Evolutionary conservation across 2,797 vertebrate species (phyloP).

Genomic region (Acrocephalus scirpaceus): DNA sequence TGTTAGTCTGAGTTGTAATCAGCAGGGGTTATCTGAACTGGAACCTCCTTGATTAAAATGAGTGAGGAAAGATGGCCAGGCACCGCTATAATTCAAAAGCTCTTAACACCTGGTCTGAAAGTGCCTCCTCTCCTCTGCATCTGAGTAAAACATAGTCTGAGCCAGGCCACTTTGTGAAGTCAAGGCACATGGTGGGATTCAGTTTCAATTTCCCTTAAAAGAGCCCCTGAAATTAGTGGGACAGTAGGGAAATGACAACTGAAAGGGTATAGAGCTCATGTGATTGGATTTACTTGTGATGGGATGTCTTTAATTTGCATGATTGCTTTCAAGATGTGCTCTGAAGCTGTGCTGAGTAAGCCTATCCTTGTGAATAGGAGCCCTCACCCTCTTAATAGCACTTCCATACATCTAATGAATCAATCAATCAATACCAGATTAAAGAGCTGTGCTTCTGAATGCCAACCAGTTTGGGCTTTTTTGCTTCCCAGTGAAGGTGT

Average conservation of each 20-base stretch:
- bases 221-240: background rate
- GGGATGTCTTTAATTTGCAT: background rate
- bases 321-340: background rate
- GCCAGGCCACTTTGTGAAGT: background rate
- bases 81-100: background rate
- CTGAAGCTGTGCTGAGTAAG: background rate
- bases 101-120: background rate
- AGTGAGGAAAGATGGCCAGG: background rate
- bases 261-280: background rate
- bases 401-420: conserved; percentile 1
- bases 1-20: background rate
- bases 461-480: background rate
- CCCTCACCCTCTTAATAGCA: background rate
- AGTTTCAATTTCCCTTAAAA: background rate
- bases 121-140: background rate
- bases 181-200: background rate
- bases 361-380: background rate
- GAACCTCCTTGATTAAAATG: background rate
- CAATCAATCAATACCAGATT: background rate
- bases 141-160: background rate
- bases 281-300: background rate
- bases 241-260: background rate
- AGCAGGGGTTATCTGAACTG: background rate
- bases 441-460: conserved; percentile 7
- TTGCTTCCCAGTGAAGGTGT: background rate